Base-by-base conservation (phyloP, 1,140 invertebrate genomes). In the Zaprionus inermis region DNA sequence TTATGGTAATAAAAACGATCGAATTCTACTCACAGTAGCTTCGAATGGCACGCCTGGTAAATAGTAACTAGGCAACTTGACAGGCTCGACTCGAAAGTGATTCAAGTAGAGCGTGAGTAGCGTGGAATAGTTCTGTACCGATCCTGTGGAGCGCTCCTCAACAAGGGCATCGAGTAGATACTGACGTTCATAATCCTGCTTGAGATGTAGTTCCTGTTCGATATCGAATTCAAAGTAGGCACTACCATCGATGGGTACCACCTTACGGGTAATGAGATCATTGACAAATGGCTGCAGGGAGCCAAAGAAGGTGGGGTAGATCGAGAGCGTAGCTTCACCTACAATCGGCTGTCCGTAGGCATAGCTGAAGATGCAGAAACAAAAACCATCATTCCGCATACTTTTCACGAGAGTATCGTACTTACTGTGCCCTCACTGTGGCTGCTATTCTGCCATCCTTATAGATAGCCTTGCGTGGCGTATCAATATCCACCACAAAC, bases 31-130 rank as follows among this genome's bases (percentile, higher is more conserved):
- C 92, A 97, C 96, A 78, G 95, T 96, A 41, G 95, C 95, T 24
- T 94, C 96, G 78, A 97, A 97, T 71, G 95, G 95, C 20, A 98
- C 93, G 5, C 97, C 97, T 4, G 97, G 97, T 92, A 98, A 97
- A 91, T 97, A 98, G 72, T 96, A 96, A 75, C 96, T 96, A 1
- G 96, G 94, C 7, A 96, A 95, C 91, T 96, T 96, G 61, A 97
- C 94, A 2, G 97, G 91, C 76, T 97, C 96, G 92, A 98, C 94
- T 68, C 95, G 96, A 75, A 97, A 97, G 65, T 96, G 95, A 92
- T 97, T 95, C 76, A 96, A 95, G 88, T 97, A 96, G 2, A 97
- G 90, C 22, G 94, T 95, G 63, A 97, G 92, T 75, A 95, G 93
- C 1, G 94, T 93, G 2, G 95, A 95, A 46, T 93, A 94, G 88